phyloP scores from a whole-genome alignment of 1,140 invertebrate genomes.

The Mya arenaria region DNA sequence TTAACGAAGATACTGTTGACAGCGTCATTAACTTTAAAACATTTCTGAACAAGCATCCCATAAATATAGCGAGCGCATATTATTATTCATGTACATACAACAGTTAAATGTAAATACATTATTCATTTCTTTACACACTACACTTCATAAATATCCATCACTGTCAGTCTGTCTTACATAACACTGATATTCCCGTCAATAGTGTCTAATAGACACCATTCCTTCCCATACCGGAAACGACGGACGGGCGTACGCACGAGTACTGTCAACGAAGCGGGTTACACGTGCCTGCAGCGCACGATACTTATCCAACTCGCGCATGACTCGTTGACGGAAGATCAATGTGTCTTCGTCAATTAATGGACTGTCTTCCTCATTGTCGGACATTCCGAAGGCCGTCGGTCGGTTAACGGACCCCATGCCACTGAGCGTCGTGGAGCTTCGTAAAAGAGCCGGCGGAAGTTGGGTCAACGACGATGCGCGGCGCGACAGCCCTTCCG shows the following conservation, averaged over 20 bases:
- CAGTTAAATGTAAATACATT: no score
- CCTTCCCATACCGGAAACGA: no score
- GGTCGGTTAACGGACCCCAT: background rate
- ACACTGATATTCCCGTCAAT: no score
- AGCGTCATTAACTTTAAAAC: no score
- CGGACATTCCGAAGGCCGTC: background rate
- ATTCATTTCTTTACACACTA: no score
- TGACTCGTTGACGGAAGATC: slow-evolving; percentile 55
- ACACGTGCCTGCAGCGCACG: slow-evolving; percentile 1
- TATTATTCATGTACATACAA: no score
- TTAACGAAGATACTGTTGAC: no score
- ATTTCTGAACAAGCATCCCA: no score
- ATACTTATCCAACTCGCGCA: slow-evolving; percentile 58
- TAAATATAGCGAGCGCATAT: no score
- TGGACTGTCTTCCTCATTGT: slow-evolving; percentile 13
- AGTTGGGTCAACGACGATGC: slow-evolving; percentile 18
- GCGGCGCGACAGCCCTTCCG: slow-evolving; percentile 13
- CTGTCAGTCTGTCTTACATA: no score
- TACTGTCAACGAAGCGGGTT: background rate
- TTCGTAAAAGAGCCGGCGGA: slow-evolving; percentile 19
- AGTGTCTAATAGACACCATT: no score
- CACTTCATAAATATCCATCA: no score
- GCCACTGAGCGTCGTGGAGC: slow-evolving; percentile 22
- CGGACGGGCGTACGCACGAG: background rate
- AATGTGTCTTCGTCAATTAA: slow-evolving; percentile 64